These are phyloP conservation scores for Diabrotica undecimpunctata DNA, from an alignment of 1,140 invertebrate species.

Conservation along the genomic window DNA sequence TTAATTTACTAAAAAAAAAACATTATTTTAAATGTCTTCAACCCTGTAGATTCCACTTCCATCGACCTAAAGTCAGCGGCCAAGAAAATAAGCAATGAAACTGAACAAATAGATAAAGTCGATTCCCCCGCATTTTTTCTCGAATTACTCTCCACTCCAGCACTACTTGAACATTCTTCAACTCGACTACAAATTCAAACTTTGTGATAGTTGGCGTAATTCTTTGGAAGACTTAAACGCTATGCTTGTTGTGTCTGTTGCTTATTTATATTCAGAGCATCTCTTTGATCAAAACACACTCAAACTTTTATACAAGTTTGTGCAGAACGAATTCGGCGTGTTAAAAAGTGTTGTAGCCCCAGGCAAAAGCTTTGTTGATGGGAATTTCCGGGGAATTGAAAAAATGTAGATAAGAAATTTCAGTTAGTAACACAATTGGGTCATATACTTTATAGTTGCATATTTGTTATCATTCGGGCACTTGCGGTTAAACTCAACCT, in stretches of 20 bases:
- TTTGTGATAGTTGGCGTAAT: not conserved
- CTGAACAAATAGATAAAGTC: not conserved
- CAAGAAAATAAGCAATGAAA: not conserved
- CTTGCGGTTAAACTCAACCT: no score
- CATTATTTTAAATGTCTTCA: no score
- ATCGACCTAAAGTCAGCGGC: no score
- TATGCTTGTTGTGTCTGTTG: slow-evolving; percentile 2
- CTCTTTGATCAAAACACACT: slow-evolving; percentile 2
- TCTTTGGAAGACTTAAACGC: not conserved
- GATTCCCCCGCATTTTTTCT: not conserved
- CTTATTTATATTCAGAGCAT: not conserved
- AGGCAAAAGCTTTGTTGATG: no score
- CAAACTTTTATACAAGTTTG: not conserved
- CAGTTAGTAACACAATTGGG: no score
- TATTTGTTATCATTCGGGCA: no score
- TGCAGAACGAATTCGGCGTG: not conserved
- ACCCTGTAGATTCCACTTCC: no score
- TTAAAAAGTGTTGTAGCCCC: not conserved
- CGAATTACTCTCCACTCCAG: not conserved
- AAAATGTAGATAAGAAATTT: no score
- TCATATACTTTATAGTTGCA: no score
- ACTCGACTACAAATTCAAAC: not conserved
- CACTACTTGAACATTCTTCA: not conserved
- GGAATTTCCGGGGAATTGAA: no score
- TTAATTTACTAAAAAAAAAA: no score